Percentiles rank a stretch among this genome's conserved stretches.
These are phyloP conservation scores for Sprattus sprattus DNA, from an alignment of 2,113 vertebrate species.

Conservation along the genomic window DNA sequence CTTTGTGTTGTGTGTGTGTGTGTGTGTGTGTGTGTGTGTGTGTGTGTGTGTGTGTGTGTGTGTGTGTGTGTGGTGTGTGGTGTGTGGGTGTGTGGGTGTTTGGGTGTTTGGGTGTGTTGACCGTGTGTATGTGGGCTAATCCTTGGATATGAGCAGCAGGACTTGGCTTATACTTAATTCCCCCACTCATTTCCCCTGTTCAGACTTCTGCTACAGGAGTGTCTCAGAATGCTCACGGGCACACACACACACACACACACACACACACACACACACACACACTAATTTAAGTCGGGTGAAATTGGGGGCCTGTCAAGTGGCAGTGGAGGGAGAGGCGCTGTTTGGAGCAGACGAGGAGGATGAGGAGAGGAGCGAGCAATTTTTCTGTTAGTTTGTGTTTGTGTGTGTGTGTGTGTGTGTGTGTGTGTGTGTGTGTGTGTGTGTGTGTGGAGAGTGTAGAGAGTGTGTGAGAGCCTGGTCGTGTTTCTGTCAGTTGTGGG, in stretches of 20 bases:
- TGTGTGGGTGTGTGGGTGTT: neutral
- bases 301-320: no score
- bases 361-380: neutral
- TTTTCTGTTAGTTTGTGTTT: no score
- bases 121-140: neutral
- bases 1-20: neutral
- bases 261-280: no score
- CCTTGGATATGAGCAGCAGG: neutral
- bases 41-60: neutral
- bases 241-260: neutral
- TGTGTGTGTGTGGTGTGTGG: neutral
- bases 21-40: neutral
- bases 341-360: no score
- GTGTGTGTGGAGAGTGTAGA: no score
- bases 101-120: no score
- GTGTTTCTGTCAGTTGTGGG: neutral
- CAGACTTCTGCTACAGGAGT: neutral
- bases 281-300: no score
- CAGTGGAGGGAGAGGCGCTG: no score
- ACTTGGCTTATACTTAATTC: constrained; percentile 1
- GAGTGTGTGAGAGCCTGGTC: neutral
- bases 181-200: neutral
- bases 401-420: no score
- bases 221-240: neutral
- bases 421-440: no score